These are phyloP conservation scores for Hapalemur alaotrensis DNA, from an alignment of 2,797 vertebrate species.

Conservation along the genomic window DNA sequence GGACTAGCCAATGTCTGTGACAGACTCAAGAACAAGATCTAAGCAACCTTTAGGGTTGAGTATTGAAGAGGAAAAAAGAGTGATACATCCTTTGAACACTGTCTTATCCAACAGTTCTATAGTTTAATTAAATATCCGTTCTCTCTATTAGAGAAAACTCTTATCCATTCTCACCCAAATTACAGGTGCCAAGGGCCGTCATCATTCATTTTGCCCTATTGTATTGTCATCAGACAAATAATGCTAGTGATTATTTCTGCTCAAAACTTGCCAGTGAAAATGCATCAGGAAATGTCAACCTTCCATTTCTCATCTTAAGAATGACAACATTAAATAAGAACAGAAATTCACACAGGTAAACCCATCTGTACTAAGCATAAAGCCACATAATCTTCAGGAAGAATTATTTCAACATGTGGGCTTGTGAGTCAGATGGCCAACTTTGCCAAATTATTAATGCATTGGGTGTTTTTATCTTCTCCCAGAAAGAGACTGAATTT, in stretches of 20 bases:
- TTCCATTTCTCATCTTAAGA: conserved; percentile 60
- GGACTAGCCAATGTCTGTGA: neutral
- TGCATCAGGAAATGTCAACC: conserved; percentile 54
- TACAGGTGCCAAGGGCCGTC: neutral
- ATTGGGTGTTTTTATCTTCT: conserved; percentile 25
- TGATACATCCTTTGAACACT: neutral
- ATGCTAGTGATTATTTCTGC: conserved; percentile 39
- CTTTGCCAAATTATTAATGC: conserved; percentile 44
- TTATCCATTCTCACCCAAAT: neutral
- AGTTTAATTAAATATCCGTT: conserved; percentile 36
- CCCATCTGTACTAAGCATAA: conserved; percentile 38
- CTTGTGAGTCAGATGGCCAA: neutral
- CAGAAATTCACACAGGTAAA: conserved; percentile 58
- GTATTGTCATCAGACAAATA: conserved; percentile 38
- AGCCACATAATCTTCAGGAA: neutral
- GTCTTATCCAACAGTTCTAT: conserved; percentile 11
- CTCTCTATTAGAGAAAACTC: neutral
- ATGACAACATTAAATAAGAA: conserved; percentile 49
- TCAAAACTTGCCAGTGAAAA: conserved; percentile 51
- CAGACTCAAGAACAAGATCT: neutral
- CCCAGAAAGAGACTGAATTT: neutral
- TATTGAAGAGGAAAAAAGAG: neutral
- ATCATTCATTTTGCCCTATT: neutral
- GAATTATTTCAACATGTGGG: conserved; percentile 15
- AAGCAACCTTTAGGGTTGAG: neutral